Evolutionary conservation across 2,797 vertebrate species (phyloP).

Genomic region (Phoxinus dragarum): DNA sequence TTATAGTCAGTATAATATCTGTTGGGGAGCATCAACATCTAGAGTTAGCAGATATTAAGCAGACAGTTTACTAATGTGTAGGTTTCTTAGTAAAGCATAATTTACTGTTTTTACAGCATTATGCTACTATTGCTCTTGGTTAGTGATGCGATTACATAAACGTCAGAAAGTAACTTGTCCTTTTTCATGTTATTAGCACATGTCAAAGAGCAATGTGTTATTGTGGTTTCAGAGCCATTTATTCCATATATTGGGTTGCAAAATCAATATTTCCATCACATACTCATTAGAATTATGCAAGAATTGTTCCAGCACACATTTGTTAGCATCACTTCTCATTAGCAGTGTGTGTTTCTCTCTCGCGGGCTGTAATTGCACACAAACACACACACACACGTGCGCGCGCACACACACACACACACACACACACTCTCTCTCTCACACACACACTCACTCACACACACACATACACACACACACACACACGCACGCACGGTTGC

Average conservation of each 20-base stretch:
- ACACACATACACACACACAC: background rate
- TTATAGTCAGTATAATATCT: too few relatives aligned
- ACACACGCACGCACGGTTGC: background rate
- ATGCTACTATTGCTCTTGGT: too few relatives aligned
- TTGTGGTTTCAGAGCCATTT: background rate
- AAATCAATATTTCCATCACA: background rate
- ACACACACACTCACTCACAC: too few relatives aligned
- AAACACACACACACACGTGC: background rate
- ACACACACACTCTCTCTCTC: too few relatives aligned
- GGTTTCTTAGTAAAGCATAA: too few relatives aligned
- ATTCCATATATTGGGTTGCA: background rate
- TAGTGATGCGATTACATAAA: too few relatives aligned
- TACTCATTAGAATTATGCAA: background rate
- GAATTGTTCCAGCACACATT: background rate
- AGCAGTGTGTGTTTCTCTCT: conserved; percentile 4
- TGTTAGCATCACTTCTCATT: background rate
- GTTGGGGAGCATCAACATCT: too few relatives aligned
- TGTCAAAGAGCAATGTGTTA: background rate
- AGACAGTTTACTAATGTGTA: too few relatives aligned
- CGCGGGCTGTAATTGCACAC: background rate
- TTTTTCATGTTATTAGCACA: background rate
- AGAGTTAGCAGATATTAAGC: too few relatives aligned
- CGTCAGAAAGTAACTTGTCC: too few relatives aligned
- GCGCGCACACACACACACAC: too few relatives aligned
- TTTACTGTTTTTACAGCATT: too few relatives aligned